Evolutionary conservation across 2,113 vertebrate genomes (phyloP), one percentile per base, ranked within the genome.

Genomic region (Grammomys dolichurus): DNA sequence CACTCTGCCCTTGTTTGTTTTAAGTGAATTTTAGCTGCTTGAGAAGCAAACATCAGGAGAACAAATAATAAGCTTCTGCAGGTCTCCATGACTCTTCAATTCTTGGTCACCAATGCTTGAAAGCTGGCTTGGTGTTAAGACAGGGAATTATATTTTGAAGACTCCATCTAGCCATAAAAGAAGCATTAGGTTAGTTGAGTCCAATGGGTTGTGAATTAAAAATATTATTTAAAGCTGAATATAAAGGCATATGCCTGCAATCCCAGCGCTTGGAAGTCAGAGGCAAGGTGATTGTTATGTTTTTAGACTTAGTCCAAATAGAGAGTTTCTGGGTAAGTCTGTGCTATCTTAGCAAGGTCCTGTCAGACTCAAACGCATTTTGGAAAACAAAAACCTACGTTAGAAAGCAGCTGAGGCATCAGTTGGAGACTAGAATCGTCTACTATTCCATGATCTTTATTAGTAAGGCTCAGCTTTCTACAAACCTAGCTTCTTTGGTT

Each of bases 401-500:
- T 33, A 43, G 67, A 95, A 94, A 63, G 46, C 28, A 31, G 51
- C 2, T 43, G 46, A 72, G 24, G 67, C 65, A 46, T 77, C 46
- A 36, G 3, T 11, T 58, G 31, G 81, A 24, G 60, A 12, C 51
- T 17, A 36, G 28, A 58, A 46, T 6, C 60, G 56, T n/a, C 69
- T 26, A 96, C 6, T 46, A 20, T 36, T 9, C 22, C 5, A 36
- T 33, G 76, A 51, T 33, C 70, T 89, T 94, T 67, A 19, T 36
- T 48, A 46, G 9, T 82, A 92, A 1, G 17, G 17, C 8, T 75
- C 76, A 78, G 28, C 36, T 90, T 67, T 13, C 31, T 90, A 24
- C 26, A 76, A 85, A 26, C 78, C 84, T 88, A 31, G 26, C 51
- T 69, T n/a, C 81, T 91, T 94, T 76, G 56, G n/a, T 78, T 93